Conservation (phyloP, 2,113 vertebrate genomes). For the Eulacestoma nigropectus region DNA sequence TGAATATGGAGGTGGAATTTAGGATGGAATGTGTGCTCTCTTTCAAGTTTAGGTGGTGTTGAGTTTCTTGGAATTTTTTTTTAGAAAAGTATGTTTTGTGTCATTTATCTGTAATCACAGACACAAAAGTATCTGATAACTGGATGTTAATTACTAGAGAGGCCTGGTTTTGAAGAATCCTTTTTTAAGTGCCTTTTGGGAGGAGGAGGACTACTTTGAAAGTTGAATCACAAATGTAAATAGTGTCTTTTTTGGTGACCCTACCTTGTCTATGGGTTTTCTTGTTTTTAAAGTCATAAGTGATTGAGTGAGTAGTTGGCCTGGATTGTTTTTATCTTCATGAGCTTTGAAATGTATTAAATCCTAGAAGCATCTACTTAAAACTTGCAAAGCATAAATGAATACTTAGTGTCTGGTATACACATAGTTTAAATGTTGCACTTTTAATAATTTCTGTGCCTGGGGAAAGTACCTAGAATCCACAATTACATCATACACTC, state of each 20-base stretch:
- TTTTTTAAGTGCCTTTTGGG: neutral
- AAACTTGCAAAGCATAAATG: neutral
- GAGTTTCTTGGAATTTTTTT: neutral
- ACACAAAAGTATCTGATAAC: neutral
- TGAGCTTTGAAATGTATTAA: neutral
- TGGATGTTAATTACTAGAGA: neutral
- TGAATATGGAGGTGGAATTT: neutral
- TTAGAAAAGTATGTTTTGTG: neutral
- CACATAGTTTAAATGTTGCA: neutral
- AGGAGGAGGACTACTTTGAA: neutral
- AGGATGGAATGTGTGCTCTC: neutral
- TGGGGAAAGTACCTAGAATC: neutral
- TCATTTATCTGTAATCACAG: neutral
- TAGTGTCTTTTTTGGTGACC: neutral
- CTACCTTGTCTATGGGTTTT: neutral
- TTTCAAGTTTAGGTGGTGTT: neutral
- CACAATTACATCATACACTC: neutral
- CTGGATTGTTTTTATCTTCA: neutral
- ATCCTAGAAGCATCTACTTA: neutral
- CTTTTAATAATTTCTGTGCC: neutral
- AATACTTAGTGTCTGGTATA: neutral
- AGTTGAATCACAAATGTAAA: neutral
- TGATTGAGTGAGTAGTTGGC: neutral
- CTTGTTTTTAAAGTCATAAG: neutral
- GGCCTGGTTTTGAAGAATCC: neutral